These are phyloP conservation scores for Piaya cayana DNA, from an alignment of 2,113 vertebrate species.

Conservation along the genomic window DNA sequence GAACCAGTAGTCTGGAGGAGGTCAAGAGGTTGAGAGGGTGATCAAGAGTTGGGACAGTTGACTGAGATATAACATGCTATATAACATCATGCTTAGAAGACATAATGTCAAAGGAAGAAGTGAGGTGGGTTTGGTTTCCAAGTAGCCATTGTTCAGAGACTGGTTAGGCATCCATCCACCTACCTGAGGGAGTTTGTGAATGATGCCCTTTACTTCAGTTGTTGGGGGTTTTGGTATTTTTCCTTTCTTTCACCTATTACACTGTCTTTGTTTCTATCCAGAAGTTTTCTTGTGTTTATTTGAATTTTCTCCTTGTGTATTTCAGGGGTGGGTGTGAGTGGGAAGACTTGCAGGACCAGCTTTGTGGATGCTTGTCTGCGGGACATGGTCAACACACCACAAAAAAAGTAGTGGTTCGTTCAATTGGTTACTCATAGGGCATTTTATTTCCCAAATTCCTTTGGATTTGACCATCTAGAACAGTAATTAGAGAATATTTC, in stretches of 20 bases:
- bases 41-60: background rate
- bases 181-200: background rate
- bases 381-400: background rate
- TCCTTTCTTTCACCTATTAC: background rate
- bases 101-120: background rate
- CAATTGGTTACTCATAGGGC: background rate
- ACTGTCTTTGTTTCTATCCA: background rate
- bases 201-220: too few relatives aligned
- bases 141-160: background rate
- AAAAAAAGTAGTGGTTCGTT: background rate
- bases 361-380: background rate
- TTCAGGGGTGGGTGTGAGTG: background rate
- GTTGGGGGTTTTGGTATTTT: too few relatives aligned
- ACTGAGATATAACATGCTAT: background rate
- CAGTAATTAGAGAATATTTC: background rate
- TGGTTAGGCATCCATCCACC: fast-evolving
- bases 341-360: too few relatives aligned
- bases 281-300: background rate
- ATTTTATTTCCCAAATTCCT: background rate
- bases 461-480: background rate
- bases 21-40: background rate
- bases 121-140: background rate
- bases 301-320: fast-evolving
- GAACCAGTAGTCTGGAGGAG: background rate
- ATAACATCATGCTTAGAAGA: background rate